phyloP scores from a whole-genome alignment of 2,797 vertebrate species.

The Zenarchopterus dispar region DNA sequence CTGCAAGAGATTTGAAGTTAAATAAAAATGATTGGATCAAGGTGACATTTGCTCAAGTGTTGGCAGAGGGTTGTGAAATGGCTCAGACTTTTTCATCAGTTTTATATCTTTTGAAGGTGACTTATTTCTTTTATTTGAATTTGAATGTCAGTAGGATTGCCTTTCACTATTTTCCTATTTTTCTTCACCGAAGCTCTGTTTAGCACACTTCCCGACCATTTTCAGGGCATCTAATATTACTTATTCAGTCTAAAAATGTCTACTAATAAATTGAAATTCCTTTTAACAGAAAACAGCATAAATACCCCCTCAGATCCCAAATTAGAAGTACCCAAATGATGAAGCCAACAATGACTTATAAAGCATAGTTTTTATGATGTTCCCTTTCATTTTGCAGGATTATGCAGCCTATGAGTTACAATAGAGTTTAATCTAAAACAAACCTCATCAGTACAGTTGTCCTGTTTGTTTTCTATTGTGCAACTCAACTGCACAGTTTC shows the following conservation, averaged over 20 bases:
- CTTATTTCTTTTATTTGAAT: conserved; percentile 16
- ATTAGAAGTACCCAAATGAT: too few relatives aligned
- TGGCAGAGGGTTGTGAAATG: conserved; percentile 42
- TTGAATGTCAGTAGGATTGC: conserved; percentile 7
- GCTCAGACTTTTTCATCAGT: conserved; percentile 30
- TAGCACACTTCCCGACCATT: neutral
- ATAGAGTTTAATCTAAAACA: neutral
- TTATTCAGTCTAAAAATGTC: neutral
- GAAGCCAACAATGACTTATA: neutral
- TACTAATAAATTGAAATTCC: too few relatives aligned
- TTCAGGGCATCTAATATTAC: neutral
- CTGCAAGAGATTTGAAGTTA: conserved; percentile 53
- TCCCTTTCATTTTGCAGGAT: neutral
- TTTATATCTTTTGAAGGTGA: conserved; percentile 38
- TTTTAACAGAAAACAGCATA: too few relatives aligned
- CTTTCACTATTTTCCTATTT: conserved; percentile 21
- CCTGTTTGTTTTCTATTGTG: neutral
- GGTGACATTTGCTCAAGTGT: conserved; percentile 50
- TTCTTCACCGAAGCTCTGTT: neutral
- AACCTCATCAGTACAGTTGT: neutral
- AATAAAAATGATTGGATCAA: conserved; percentile 72
- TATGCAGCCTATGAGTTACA: neutral
- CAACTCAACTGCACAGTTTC: neutral
- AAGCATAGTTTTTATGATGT: neutral
- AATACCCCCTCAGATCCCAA: too few relatives aligned